Evolutionary conservation across 1,140 invertebrate species (phyloP).

Genomic region (Triops cancriformis): DNA sequence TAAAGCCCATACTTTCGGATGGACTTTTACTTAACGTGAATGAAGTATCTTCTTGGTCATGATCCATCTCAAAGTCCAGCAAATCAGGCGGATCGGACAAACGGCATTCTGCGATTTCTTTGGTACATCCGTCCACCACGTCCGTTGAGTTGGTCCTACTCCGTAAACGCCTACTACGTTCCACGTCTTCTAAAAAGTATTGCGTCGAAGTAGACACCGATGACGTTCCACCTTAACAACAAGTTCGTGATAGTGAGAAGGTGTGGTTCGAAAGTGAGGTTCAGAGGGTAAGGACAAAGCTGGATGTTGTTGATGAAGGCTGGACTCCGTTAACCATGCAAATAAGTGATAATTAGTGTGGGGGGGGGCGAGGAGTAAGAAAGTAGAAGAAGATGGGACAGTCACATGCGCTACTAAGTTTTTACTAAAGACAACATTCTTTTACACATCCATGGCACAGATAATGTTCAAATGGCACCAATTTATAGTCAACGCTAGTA

Average conservation of each 20-base stretch:
- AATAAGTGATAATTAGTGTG: neutral
- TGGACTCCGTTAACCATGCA: neutral
- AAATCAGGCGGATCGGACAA: constrained; percentile 23
- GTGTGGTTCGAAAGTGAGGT: neutral
- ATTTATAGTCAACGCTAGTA: no score
- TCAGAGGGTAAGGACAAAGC: no score
- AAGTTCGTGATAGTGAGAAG: constrained; percentile 8
- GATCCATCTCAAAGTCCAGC: constrained; percentile 26
- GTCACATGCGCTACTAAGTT: no score
- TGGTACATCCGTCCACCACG: neutral
- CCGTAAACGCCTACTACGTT: constrained; percentile 7
- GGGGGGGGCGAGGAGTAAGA: neutral
- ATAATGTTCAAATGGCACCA: no score
- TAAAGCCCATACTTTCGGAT: neutral
- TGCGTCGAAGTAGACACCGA: neutral
- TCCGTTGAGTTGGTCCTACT: constrained; percentile 17
- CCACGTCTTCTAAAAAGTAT: constrained; percentile 19
- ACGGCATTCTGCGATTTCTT: neutral
- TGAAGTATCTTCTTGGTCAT: constrained; percentile 13
- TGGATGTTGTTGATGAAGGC: neutral
- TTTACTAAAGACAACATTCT: no score
- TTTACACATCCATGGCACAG: no score
- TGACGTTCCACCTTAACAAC: neutral
- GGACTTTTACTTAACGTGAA: neutral
- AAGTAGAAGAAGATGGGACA: no score